Evolutionary conservation across 2,113 vertebrate genomes (phyloP).

Genomic region (Neolamprologus fasciatus): DNA sequence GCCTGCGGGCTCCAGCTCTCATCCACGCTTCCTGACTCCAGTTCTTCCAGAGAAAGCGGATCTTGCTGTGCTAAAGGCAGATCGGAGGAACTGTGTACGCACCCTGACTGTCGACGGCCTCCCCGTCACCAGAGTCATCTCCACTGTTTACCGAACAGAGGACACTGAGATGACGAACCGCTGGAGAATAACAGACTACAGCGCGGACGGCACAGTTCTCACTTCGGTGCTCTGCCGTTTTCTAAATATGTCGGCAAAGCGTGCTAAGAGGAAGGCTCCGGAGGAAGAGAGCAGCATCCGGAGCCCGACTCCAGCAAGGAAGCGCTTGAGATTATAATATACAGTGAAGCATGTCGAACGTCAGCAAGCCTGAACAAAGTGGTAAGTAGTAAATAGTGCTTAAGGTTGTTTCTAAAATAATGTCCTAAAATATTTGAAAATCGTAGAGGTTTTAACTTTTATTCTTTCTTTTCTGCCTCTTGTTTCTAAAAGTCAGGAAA

Average conservation of each 20-base stretch:
- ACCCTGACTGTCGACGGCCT: too few relatives aligned
- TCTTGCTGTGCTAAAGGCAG: not conserved
- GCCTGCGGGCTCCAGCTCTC: fast-evolving
- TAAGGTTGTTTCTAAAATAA: not conserved
- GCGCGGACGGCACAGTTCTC: too few relatives aligned
- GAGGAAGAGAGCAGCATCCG: too few relatives aligned
- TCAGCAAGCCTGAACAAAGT: not conserved
- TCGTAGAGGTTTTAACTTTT: not conserved
- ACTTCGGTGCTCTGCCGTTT: not conserved
- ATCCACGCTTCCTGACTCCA: not conserved
- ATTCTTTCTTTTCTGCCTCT: not conserved
- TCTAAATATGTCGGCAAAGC: too few relatives aligned
- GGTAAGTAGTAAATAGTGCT: not conserved
- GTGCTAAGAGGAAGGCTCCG: too few relatives aligned
- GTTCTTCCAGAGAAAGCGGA: not conserved
- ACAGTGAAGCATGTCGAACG: not conserved
- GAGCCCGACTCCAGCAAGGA: too few relatives aligned
- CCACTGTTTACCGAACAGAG: not conserved
- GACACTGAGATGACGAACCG: not conserved
- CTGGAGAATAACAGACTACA: too few relatives aligned
- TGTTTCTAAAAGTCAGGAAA: not conserved
- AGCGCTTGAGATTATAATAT: too few relatives aligned
- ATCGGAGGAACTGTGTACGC: too few relatives aligned
- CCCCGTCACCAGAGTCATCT: not conserved
- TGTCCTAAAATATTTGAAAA: not conserved